Evolutionary conservation across 1,140 invertebrate genomes (phyloP), one percentile per base, ranked within the genome.

Genomic region (Philopotamus ludificatus): DNA sequence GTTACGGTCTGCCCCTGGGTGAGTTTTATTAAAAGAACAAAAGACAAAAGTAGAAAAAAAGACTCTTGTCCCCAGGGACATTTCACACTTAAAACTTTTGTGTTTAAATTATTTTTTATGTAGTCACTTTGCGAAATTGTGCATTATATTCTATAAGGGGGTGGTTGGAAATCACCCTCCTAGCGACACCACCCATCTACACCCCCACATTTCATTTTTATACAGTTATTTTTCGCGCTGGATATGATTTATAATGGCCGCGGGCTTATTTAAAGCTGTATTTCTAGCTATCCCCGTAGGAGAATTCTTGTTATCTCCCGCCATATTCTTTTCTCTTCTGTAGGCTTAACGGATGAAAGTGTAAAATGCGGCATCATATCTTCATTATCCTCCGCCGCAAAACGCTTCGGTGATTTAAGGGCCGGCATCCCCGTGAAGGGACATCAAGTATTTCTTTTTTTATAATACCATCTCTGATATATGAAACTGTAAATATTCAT

Each of bases 21-120:
- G 62, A 64, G 21, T 62, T 45, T 51, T 67, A 63, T 67, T 67
- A 63, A 63, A 68, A 68, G 58, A 61, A 68, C 62, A 65, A 68
- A n/a, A 65, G 42, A 41, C 20, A 25, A 65, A n/a, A n/a, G n/a
- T n/a, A 18, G 18, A 47, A 49, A 50, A 59, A 44, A 22, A 42
- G 3, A 22, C 10, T 15, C 22, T 16, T 18, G 41, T 47, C 66
- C 61, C 61, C 8, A 1, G 61, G 61, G 66, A 49, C 61, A 51
- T 50, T 67, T 67, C 66, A 64, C 61, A 67, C 66, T 67, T 67
- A 67, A 63, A 68, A 68, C 55, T 68, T 66, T 68, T 64, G 55
- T 60, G 58, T 68, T 68, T 68, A 68, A 68, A 68, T 68, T 68
- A 68, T 68, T 68, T 68, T 68, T 68, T 68, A 68, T 68, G 62